Percentiles rank a stretch among this genome's conserved stretches.
Conservation (phyloP, 2,113 vertebrate genomes). For the Aspidoscelis tigris region DNA sequence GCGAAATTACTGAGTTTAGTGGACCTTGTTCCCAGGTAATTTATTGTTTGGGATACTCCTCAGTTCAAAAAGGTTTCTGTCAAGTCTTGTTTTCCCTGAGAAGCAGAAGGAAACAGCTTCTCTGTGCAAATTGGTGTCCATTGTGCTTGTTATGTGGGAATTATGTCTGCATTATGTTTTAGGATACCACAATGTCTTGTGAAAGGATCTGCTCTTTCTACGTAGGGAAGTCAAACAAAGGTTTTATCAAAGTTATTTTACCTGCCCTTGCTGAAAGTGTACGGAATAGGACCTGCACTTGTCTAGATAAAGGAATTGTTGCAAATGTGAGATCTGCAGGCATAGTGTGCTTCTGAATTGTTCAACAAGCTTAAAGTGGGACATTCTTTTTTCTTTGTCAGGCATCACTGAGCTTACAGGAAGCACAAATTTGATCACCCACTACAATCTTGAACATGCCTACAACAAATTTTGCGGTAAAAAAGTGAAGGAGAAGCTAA, state of each 20-base stretch:
- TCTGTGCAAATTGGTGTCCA: no score
- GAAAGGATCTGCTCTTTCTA: background rate
- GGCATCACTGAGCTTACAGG: slow-evolving; percentile 93
- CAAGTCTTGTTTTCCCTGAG: no score
- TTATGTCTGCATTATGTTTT: background rate
- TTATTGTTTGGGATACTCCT: background rate
- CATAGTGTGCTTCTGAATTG: background rate
- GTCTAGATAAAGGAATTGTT: background rate
- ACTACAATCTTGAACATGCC: slow-evolving; percentile 95
- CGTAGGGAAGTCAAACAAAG: background rate
- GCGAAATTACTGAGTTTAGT: no score
- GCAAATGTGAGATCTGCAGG: background rate
- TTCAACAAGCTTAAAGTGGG: background rate
- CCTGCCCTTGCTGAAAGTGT: background rate
- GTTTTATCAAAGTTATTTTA: background rate
- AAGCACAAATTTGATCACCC: slow-evolving; percentile 96
- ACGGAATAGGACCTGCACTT: background rate
- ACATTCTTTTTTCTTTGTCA: slow-evolving; percentile 54
- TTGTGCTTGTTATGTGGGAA: no score
- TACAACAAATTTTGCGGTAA: slow-evolving; percentile 98
- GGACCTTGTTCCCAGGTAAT: background rate
- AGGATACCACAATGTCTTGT: background rate
- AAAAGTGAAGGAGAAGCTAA: slow-evolving; percentile 98
- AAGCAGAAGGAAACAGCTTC: no score
- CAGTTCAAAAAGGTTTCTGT: no score